Evolutionary conservation across 2,888 invertebrate species (phyloP), one percentile per base, ranked within the genome.

Genomic region (Toxonevra muliebris): DNA sequence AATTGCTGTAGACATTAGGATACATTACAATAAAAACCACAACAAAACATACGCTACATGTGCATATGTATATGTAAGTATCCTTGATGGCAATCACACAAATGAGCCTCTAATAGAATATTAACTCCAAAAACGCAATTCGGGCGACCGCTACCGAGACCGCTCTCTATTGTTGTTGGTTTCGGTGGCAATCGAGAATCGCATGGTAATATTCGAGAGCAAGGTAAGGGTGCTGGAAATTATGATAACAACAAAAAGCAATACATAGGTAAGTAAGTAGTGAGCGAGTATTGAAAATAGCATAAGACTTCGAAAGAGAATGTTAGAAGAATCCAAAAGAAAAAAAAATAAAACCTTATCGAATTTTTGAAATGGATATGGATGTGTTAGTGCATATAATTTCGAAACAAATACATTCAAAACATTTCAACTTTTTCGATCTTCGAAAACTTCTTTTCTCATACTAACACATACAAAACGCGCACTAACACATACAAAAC

Each of bases 101-200:
- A 82, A 82, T 80, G 79, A 81, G 80, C 77, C 79, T 77, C 78
- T 82, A 82, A 82, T 82, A 80, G 80, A 82, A 80, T 80, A 82
- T 80, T 78, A 81, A 81, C 79, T 77, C 76, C 74, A 75, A 75
- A 75, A 79, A 77, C 76, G 74, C 73, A 74, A 74, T 73, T 77
- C 73, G 70, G 71, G 67, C 67, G 66, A 74, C 71, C 71, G 7
- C 30, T 30, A 30, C 30, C 30, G 30, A 30, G 30, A 30, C 30
- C 30, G 30, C 30, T 30, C 30, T 30, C 30, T 7, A 30, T 30
- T 65, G 69, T 71, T 70, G 68, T 62, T 68, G 68, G 68, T 53
- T 58, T n/a, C 30, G 57, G 68, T 60, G 45, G 59, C 43, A 52
- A 66, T 61, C 48, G 43, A 50, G 58, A 19, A n/a, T 61, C 61